These are phyloP conservation scores for Drosophila meridionalis DNA, from an alignment of 2,888 invertebrate species.

Conservation along the genomic window DNA sequence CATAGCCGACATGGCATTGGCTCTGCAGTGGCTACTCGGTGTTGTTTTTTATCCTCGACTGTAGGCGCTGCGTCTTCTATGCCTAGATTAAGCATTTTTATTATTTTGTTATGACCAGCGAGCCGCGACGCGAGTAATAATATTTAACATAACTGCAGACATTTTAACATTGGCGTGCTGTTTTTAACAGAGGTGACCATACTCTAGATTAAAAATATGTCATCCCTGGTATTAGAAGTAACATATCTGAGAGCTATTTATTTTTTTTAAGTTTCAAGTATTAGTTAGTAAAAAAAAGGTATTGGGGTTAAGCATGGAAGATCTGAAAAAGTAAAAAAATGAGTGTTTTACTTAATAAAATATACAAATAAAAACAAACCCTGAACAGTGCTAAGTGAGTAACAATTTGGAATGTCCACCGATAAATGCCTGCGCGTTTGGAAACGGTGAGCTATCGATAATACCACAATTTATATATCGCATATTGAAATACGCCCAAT, in stretches of 20 bases:
- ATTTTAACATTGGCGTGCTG: slow-evolving; percentile 7
- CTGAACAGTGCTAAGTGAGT: not conserved
- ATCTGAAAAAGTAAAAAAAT: not conserved
- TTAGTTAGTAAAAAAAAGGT: not conserved
- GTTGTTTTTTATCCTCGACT: not conserved
- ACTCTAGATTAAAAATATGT: not conserved
- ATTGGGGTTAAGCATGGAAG: not conserved
- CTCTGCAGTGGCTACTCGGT: not conserved
- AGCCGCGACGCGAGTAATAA: slow-evolving; percentile 14
- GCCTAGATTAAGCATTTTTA: slow-evolving; percentile 39
- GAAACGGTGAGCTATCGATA: not conserved
- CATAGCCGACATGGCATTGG: slow-evolving; percentile 87
- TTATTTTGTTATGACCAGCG: slow-evolving; percentile 1
- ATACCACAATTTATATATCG: not conserved
- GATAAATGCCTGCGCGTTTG: not conserved
- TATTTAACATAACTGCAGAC: slow-evolving; percentile 1
- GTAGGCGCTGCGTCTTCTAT: slow-evolving; percentile 1
- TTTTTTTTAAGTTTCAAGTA: not conserved
- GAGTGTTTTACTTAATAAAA: not conserved
- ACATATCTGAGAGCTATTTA: too few relatives aligned
- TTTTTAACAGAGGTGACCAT: not conserved
- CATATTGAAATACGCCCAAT: not conserved
- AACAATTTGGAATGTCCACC: too few relatives aligned
- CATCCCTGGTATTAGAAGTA: not conserved
- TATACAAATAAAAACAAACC: too few relatives aligned